Base-by-base conservation (phyloP, 2,888 invertebrate genomes). In the Drosophila ochracea region DNA sequence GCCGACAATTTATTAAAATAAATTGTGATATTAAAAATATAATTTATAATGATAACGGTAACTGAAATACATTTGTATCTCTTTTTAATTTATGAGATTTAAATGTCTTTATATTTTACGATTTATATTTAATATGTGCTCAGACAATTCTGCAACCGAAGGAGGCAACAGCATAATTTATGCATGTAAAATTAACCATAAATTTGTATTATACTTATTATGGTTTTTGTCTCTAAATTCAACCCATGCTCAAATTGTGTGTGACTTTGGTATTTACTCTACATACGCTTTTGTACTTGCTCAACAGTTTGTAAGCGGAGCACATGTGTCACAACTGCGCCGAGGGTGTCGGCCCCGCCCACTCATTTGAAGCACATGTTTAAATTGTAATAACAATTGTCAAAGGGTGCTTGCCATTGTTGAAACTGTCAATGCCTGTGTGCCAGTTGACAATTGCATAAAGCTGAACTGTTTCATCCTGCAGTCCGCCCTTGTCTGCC, bases 361-460 rank as follows among this genome's bases (percentile, higher is more conserved):
- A 62, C 58, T 65, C 76, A 65, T 66, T 75, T 71, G 66, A 21
- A 72, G 66, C 89, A 86, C 62, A 76, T 89, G 76, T 78, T 76
- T 77, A 71, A 77, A 68, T 73, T 78, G 77, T 71, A 81, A 76
- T 81, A 82, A 89, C 90, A 91, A 89, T 90, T 90, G 82, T 77
- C 62, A 75, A 73, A 76, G 74, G 64, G 65, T 59, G 57, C 57
- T 72, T 57, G 70, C 69, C 78, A 85, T 85, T 85, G 86, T 83
- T 67, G 47, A 58, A 63, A 73, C 73, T 86, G 84, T 90, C 86
- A 84, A 79, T 86, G 87, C 35, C 62, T 64, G 47, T 70, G 54
- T 64, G 58, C 64, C 63, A 67, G 67, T 73, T 77, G 68, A 90
- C 87, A 86, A 81, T 81, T 81, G 87, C 84, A 81, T 69, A 73